These are phyloP conservation scores for Orcinus orca DNA, from an alignment of 2,113 vertebrate genomes.

Conservation along the genomic window DNA sequence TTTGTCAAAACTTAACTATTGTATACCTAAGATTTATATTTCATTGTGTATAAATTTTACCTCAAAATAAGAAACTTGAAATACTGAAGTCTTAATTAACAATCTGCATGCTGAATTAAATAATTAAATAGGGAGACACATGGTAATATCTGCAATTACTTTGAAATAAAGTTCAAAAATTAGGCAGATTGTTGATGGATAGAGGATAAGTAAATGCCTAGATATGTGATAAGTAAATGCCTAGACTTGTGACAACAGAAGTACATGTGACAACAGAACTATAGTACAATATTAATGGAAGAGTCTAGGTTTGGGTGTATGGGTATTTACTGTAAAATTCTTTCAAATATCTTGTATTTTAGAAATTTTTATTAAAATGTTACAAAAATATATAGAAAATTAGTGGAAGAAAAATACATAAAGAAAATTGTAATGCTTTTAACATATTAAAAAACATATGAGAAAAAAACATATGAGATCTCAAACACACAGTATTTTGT, in stretches of 20 bases:
- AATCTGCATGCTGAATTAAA: neutral
- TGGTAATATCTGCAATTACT: neutral
- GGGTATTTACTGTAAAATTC: neutral
- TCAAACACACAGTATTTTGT: neutral
- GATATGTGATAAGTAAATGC: neutral
- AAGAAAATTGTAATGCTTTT: neutral
- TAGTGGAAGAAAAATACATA: neutral
- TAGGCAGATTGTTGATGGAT: neutral
- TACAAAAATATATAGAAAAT: neutral
- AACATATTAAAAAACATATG: neutral
- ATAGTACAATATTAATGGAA: neutral
- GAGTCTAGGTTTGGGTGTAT: neutral
- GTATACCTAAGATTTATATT: neutral
- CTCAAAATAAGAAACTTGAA: neutral
- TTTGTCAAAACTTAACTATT: neutral
- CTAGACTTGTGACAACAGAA: no score
- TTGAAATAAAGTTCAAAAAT: neutral
- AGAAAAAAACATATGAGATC: neutral
- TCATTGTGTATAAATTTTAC: neutral
- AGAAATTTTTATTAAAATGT: conserved; percentile 17
- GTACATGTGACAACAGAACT: no score
- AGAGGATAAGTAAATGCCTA: neutral
- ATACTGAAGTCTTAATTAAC: neutral
- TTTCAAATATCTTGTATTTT: neutral
- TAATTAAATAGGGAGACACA: neutral